phyloP scores from a whole-genome alignment of 2,888 invertebrate genomes.

The Hoplodrina blanda region DNA sequence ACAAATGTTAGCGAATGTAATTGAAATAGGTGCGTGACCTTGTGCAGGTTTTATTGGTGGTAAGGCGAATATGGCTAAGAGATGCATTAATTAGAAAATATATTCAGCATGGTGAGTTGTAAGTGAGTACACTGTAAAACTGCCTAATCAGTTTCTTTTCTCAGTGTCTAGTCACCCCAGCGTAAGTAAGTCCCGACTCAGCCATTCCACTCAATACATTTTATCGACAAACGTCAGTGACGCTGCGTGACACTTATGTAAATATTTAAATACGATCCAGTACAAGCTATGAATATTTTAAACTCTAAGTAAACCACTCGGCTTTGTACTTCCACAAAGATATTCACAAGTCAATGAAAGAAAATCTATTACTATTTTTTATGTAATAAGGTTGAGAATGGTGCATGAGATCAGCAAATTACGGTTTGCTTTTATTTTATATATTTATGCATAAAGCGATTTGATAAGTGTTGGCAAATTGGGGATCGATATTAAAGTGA shows the following conservation, averaged over 20 bases:
- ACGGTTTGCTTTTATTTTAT: conserved; percentile 77
- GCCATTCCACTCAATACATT: conserved; percentile 86
- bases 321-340: conserved; percentile 82
- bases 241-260: conserved; percentile 91
- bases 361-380: conserved; percentile 75
- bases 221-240: conserved; percentile 89
- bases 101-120: neutral
- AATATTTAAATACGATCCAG: conserved; percentile 91
- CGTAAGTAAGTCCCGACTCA: conserved; percentile 72
- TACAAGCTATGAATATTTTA: conserved; percentile 92
- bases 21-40: neutral
- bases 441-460: conserved; percentile 88
- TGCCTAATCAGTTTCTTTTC: conserved; percentile 57
- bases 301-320: conserved; percentile 89
- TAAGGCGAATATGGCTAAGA: neutral
- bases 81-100: neutral
- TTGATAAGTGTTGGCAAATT: conserved; percentile 88
- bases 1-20: neutral
- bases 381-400: conserved; percentile 78
- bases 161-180: conserved; percentile 58
- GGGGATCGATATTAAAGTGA: conserved; percentile 89
- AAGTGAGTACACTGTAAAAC: conserved; percentile 23
- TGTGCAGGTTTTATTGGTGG: neutral
- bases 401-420: conserved; percentile 65
- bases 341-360: conserved; percentile 79